A percentile compares a stretch with the other conserved stretches of the same genome.
Evolutionary conservation across 2,888 invertebrate genomes (phyloP).

Genomic region (Cordilura impudica): DNA sequence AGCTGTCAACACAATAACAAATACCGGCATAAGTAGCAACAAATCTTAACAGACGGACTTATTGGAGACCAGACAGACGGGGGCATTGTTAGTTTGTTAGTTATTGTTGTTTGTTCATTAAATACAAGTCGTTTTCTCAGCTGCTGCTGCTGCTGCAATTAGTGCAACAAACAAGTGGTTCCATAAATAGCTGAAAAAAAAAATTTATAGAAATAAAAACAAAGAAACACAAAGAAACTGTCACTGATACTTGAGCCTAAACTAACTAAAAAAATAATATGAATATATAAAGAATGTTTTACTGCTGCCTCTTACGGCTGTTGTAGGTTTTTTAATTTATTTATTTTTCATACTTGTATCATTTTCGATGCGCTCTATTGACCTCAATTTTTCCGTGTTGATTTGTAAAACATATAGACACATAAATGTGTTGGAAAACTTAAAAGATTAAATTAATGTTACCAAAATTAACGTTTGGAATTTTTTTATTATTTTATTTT

Average conservation of each 20-base stretch:
- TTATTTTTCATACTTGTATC: neutral
- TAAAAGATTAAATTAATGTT: neutral
- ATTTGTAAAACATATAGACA: constrained; percentile 36
- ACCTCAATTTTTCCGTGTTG: constrained; percentile 56
- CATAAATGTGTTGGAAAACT: neutral
- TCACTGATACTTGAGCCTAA: constrained; percentile 27
- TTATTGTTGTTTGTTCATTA: neutral
- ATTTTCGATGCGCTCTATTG: constrained; percentile 54
- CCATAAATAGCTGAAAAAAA: constrained; percentile 58
- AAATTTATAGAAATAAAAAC: constrained; percentile 17
- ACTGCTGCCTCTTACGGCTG: neutral
- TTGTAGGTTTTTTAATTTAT: neutral
- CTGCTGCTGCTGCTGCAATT: neutral
- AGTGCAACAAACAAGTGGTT: constrained; percentile 57
- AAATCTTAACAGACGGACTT: constrained; percentile 27
- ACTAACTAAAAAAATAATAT: neutral
- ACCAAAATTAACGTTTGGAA: neutral
- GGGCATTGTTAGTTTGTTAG: neutral
- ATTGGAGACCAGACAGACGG: neutral
- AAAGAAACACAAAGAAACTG: constrained; percentile 10
- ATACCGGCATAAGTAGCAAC: constrained; percentile 30
- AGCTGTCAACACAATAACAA: constrained; percentile 14
- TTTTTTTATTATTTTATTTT: neutral
- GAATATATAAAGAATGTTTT: neutral
- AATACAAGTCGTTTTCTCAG: neutral